A percentile compares a stretch with the other conserved stretches of the same genome.
Conservation (phyloP, 2,113 vertebrate genomes). For the Eretmochelys imbricata region DNA sequence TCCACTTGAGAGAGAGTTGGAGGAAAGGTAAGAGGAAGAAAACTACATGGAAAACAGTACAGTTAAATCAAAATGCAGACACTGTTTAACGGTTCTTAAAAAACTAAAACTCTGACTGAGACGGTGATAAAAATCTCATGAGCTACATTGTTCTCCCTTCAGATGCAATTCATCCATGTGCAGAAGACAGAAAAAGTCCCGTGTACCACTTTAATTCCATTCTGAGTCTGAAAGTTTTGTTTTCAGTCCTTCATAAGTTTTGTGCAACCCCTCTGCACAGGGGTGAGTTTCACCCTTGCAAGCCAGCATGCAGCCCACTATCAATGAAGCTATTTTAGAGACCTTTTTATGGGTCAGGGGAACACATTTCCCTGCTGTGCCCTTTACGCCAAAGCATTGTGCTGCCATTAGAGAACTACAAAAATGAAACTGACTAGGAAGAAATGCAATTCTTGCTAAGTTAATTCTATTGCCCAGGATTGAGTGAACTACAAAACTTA, state of each 20-base stretch:
- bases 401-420: background rate
- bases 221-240: background rate
- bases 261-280: background rate
- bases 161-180: background rate
- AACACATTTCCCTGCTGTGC: background rate
- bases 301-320: background rate
- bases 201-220: background rate
- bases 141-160: background rate
- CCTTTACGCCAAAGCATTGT: background rate
- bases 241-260: background rate
- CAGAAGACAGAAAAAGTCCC: background rate
- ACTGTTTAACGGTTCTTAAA: background rate
- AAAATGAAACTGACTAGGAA: background rate
- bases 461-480: background rate
- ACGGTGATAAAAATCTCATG: background rate
- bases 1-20: background rate
- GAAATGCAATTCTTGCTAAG: background rate
- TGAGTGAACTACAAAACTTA: background rate
- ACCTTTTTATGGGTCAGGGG: background rate
- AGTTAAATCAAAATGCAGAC: background rate
- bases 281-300: background rate
- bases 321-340: background rate
- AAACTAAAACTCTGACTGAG: background rate
- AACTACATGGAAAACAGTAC: background rate
- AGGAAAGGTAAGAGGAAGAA: background rate